Evolutionary conservation across 1,140 invertebrate genomes (phyloP).

Genomic region (Hermatobates lingyangjiaoensis): DNA sequence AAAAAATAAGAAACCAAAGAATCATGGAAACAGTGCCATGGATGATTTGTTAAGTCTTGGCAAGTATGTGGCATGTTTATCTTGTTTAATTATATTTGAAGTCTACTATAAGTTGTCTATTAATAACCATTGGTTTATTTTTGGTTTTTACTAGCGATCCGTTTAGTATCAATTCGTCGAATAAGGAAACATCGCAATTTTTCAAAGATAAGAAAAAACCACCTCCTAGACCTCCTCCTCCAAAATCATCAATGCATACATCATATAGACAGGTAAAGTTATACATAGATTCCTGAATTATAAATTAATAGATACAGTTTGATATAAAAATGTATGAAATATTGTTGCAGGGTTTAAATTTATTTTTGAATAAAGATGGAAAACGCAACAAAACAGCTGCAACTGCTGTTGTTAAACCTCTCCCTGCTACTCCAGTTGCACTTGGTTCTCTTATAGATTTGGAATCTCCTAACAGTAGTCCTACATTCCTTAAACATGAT

Average conservation of each 20-base stretch:
- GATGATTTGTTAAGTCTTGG: neutral
- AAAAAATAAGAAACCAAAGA: neutral
- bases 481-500: constrained; percentile 47
- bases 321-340: neutral
- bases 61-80: neutral
- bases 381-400: constrained; percentile 26
- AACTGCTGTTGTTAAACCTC: constrained; percentile 17
- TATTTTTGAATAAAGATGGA: constrained; percentile 7
- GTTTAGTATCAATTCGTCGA: neutral
- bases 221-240: constrained; percentile 31
- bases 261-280: constrained; percentile 10
- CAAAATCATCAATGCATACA: constrained; percentile 20
- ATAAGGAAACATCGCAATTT: neutral
- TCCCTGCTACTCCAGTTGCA: constrained; percentile 14
- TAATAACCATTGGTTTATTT: neutral
- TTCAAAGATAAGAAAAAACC: constrained; percentile 25
- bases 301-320: neutral
- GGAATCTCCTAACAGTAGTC: constrained; percentile 45
- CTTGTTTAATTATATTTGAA: neutral
- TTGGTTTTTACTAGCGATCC: constrained; percentile 1
- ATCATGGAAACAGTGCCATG: neutral
- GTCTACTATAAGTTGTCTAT: neutral
- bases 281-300: neutral
- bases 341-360: constrained; percentile 2
- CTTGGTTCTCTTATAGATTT: constrained; percentile 33